These are phyloP conservation scores for Gymnoscelis rufifasciata DNA, from an alignment of 2,888 invertebrate genomes.

Conservation along the genomic window DNA sequence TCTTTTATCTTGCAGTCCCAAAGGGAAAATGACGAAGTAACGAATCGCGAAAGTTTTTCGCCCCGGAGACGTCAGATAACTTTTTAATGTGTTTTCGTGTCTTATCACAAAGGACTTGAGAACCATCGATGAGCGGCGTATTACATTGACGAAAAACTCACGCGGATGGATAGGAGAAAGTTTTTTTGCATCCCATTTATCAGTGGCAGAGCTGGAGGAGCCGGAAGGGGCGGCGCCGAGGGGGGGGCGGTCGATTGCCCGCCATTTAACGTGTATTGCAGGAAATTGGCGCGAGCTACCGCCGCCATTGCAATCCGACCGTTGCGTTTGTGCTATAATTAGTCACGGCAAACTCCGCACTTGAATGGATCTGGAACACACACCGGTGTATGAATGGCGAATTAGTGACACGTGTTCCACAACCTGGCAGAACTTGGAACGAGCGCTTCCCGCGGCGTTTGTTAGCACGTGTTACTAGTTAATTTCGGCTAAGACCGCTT, in stretches of 20 bases:
- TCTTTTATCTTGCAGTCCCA: slow-evolving; percentile 18
- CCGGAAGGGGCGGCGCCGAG: slow-evolving; percentile 32
- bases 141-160: slow-evolving; percentile 30
- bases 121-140: slow-evolving; percentile 25
- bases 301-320: slow-evolving; percentile 39
- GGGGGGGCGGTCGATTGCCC: slow-evolving; percentile 42
- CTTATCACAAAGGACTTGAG: slow-evolving; percentile 30
- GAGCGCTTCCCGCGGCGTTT: slow-evolving; percentile 22
- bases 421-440: slow-evolving; percentile 22
- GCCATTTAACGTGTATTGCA: slow-evolving; percentile 55
- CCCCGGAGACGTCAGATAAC: slow-evolving; percentile 27
- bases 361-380: slow-evolving; percentile 24
- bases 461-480: slow-evolving; percentile 26
- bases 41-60: slow-evolving; percentile 25
- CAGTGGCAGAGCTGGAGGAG: slow-evolving; percentile 28
- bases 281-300: slow-evolving; percentile 51
- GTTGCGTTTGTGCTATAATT: slow-evolving; percentile 46
- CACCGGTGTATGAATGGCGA: slow-evolving; percentile 28
- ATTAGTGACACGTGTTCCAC: slow-evolving; percentile 29
- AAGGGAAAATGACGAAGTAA: slow-evolving; percentile 27
- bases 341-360: slow-evolving; percentile 40
- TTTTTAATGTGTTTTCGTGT: slow-evolving; percentile 35
- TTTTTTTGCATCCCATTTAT: slow-evolving; percentile 35
- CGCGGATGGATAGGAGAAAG: slow-evolving; percentile 30
- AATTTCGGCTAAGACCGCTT: slow-evolving; percentile 21